Conservation (phyloP, 1,140 invertebrate genomes). For the Atta texana region DNA sequence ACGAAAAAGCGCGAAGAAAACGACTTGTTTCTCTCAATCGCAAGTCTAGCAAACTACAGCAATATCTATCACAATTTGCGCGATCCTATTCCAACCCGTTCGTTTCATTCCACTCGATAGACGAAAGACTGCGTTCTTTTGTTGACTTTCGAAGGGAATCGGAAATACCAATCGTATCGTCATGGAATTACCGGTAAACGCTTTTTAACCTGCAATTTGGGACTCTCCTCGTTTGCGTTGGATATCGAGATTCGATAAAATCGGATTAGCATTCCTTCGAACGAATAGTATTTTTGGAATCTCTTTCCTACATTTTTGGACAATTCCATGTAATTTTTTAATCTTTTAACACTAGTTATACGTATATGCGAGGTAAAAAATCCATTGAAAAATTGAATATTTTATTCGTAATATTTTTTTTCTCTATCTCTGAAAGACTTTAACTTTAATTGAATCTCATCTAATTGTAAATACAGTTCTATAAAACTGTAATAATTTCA, state of each 20-base stretch:
- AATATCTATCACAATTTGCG: not conserved
- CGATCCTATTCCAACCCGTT: not conserved
- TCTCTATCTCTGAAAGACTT: no score
- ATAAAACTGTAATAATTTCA: not conserved
- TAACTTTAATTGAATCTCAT: conserved; percentile 6
- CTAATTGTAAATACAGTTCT: not conserved
- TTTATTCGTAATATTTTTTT: not conserved
- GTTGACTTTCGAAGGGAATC: conserved; percentile 2
- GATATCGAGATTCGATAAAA: conserved; percentile 14
- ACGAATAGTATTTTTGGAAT: conserved; percentile 21
- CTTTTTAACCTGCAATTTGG: conserved; percentile 1
- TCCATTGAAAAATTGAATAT: not conserved
- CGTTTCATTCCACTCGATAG: not conserved
- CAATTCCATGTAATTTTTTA: not conserved
- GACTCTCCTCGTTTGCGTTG: not conserved
- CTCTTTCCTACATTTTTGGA: not conserved
- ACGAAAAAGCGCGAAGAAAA: not conserved
- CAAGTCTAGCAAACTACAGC: not conserved
- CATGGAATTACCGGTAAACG: conserved; percentile 6
- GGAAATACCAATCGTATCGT: conserved; percentile 7
- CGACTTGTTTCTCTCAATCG: not conserved
- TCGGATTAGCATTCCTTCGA: not conserved
- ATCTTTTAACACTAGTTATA: not conserved
- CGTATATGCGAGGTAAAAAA: not conserved
- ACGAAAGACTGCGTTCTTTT: not conserved